phyloP scores from a whole-genome alignment of 1,140 invertebrate genomes.

The Bombus superbus region DNA sequence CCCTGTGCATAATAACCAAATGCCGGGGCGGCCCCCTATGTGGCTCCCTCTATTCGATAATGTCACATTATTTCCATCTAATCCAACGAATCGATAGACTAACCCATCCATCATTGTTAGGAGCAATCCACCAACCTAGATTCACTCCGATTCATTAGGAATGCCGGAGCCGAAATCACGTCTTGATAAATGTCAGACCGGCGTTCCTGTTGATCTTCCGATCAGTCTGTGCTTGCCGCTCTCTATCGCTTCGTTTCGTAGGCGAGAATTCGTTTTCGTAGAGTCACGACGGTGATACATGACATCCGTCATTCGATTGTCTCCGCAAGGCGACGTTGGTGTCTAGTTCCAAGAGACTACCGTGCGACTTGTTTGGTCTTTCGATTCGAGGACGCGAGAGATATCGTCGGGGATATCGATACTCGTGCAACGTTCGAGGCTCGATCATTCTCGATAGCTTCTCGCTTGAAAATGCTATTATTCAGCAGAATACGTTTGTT shows the following conservation, averaged over 20 bases:
- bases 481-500: background rate
- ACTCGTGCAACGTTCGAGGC: background rate
- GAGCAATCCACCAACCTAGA: slow-evolving; percentile 15
- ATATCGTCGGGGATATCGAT: background rate
- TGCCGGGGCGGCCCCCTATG: slow-evolving; percentile 24
- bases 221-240: background rate
- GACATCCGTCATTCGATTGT: slow-evolving; percentile 31
- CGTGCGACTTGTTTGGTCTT: slow-evolving; percentile 21
- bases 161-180: slow-evolving; percentile 55
- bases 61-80: slow-evolving; percentile 62
- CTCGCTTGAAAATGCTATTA: background rate
- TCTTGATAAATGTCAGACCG: slow-evolving; percentile 64
- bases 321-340: background rate
- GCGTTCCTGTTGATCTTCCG: background rate
- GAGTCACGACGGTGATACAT: slow-evolving; percentile 44
- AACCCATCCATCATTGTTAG: slow-evolving; percentile 63
- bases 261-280: slow-evolving; percentile 3
- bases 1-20: slow-evolving; percentile 57
- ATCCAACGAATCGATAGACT: slow-evolving; percentile 60
- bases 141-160: slow-evolving; percentile 60
- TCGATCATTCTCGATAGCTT: background rate
- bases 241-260: background rate
- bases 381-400: background rate
- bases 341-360: background rate
- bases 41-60: slow-evolving; percentile 34